Evolutionary conservation across 2,888 invertebrate species (phyloP).

Genomic region (Alloplasta piceator): DNA sequence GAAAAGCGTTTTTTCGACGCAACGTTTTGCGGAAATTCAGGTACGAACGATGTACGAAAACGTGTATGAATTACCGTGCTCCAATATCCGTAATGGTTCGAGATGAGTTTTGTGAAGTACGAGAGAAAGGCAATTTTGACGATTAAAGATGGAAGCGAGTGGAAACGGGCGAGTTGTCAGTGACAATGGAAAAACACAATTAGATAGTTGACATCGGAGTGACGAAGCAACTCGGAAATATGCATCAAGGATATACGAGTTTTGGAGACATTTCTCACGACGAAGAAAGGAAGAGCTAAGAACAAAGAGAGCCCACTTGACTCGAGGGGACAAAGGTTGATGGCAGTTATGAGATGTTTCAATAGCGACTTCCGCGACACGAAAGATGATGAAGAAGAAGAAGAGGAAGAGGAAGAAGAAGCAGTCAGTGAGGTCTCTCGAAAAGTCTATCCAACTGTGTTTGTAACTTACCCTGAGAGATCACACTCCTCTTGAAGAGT

Average conservation of each 20-base stretch:
- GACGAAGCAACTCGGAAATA: constrained; percentile 15
- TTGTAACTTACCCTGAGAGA: constrained; percentile 36
- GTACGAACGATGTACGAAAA: too few relatives aligned
- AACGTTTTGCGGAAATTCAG: too few relatives aligned
- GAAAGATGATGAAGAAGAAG: constrained; percentile 32
- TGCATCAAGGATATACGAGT: constrained; percentile 22
- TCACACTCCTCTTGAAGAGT: constrained; percentile 10
- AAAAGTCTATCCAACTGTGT: constrained; percentile 58
- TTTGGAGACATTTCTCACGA: constrained; percentile 22
- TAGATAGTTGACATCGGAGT: constrained; percentile 19
- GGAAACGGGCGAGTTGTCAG: constrained; percentile 10
- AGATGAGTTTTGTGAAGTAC: too few relatives aligned
- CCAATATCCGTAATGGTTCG: too few relatives aligned
- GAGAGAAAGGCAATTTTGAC: background rate
- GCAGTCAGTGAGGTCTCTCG: constrained; percentile 41
- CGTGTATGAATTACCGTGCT: too few relatives aligned
- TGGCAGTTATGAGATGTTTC: constrained; percentile 29
- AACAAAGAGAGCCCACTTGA: constrained; percentile 54
- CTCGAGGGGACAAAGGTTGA: constrained; percentile 58
- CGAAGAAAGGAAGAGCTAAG: constrained; percentile 15
- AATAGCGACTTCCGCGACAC: background rate
- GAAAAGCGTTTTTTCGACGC: too few relatives aligned
- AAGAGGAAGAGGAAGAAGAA: constrained; percentile 55
- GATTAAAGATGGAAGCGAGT: background rate
- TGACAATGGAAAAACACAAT: constrained; percentile 35